Evolutionary conservation across 1,140 invertebrate genomes (phyloP).

Genomic region (Diorhabda carinulata): DNA sequence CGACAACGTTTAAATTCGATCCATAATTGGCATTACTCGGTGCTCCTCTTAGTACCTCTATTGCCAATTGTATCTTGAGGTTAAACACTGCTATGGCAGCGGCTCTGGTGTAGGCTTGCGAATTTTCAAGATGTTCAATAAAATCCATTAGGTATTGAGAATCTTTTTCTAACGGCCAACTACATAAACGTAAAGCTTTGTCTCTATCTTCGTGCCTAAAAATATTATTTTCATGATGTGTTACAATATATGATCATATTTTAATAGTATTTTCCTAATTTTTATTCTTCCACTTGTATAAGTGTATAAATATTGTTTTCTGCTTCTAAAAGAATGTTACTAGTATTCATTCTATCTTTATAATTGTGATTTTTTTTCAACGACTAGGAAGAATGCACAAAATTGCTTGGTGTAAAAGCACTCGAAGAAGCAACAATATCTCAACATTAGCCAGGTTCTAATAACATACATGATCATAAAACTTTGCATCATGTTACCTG

Average conservation of each 20-base stretch:
- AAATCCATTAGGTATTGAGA: constrained; percentile 48
- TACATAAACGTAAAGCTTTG: constrained; percentile 77
- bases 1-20: constrained; percentile 61
- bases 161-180: constrained; percentile 76
- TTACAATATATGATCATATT: constrained; percentile 32
- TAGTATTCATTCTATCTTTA: no score
- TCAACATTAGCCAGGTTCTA: no score
- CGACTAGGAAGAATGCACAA: no score
- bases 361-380: no score
- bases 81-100: constrained; percentile 89
- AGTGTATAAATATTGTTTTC: no score
- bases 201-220: constrained; percentile 71
- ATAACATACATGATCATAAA: no score
- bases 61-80: constrained; percentile 75
- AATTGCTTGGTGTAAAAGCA: no score
- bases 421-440: no score
- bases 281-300: no score
- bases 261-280: constrained; percentile 19
- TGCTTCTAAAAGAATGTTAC: no score
- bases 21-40: constrained; percentile 48
- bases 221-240: constrained; percentile 21
- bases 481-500: constrained; percentile 28
- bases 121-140: constrained; percentile 59
- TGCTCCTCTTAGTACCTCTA: constrained; percentile 77
- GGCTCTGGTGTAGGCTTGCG: constrained; percentile 71